A percentile compares a stretch with the other conserved stretches of the same genome.
phyloP scores from a whole-genome alignment of 1,140 invertebrate species.

The Apocrypta bakeri region DNA sequence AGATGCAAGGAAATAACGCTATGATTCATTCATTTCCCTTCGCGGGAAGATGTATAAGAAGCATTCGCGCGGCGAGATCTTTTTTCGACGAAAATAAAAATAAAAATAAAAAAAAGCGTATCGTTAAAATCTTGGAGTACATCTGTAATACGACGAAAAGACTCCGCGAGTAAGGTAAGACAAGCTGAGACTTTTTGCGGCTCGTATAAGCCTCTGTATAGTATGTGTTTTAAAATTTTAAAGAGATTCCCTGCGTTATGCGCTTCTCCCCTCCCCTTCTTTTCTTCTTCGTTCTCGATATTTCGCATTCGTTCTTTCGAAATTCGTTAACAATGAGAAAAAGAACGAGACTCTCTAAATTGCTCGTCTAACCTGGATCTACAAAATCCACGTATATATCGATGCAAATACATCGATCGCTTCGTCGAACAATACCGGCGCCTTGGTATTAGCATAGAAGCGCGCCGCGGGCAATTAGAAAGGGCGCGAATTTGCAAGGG shows the following conservation, averaged over 20 bases:
- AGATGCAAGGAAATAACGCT: neutral
- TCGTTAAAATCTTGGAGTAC: slow-evolving; percentile 37
- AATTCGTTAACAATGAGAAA: too few relatives aligned
- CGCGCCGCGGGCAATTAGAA: slow-evolving; percentile 33
- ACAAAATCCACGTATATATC: slow-evolving; percentile 7
- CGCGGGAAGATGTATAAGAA: neutral
- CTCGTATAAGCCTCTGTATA: neutral
- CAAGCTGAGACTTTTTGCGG: slow-evolving; percentile 24
- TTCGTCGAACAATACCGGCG: neutral
- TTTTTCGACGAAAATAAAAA: slow-evolving; percentile 38
- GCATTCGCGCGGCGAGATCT: neutral
- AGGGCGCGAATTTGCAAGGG: slow-evolving; percentile 40
- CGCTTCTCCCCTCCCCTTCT: too few relatives aligned
- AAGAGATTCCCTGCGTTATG: slow-evolving; percentile 28
- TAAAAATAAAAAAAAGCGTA: slow-evolving; percentile 4
- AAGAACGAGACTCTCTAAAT: neutral
- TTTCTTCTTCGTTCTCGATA: too few relatives aligned
- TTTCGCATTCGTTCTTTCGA: too few relatives aligned
- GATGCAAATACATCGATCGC: neutral
- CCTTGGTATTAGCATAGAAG: slow-evolving; percentile 29
- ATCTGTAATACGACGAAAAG: slow-evolving; percentile 44
- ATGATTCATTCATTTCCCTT: slow-evolving; percentile 41
- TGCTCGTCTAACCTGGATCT: neutral
- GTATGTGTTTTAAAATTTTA: slow-evolving; percentile 46
- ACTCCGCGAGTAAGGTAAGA: neutral